phyloP scores from a whole-genome alignment of 2,888 invertebrate species.

The Lacanobia wlatinum region DNA sequence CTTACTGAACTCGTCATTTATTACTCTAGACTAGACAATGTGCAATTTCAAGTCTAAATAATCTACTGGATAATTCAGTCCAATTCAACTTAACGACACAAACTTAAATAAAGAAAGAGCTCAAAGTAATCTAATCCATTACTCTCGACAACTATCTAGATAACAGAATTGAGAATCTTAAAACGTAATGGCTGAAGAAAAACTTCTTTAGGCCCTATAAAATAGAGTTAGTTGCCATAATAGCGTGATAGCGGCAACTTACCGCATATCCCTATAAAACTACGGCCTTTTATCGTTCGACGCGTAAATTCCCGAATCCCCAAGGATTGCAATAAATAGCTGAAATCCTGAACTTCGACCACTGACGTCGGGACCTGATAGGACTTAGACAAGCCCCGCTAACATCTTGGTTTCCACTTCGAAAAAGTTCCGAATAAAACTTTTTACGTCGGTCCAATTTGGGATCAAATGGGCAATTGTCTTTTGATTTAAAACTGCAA shows the following conservation, averaged over 20 bases:
- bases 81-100: slow-evolving; percentile 22
- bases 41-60: slow-evolving; percentile 15
- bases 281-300: slow-evolving; percentile 82
- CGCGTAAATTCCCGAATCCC: slow-evolving; percentile 87
- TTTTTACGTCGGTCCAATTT: slow-evolving; percentile 49
- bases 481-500: slow-evolving; percentile 53
- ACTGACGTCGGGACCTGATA: slow-evolving; percentile 84
- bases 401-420: slow-evolving; percentile 52
- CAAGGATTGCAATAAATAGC: slow-evolving; percentile 88
- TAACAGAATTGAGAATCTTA: slow-evolving; percentile 58
- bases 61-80: slow-evolving; percentile 26
- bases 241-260: slow-evolving; percentile 64
- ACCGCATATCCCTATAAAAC: slow-evolving; percentile 69
- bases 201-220: slow-evolving; percentile 62
- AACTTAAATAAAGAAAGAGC: slow-evolving; percentile 40
- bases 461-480: slow-evolving; percentile 45
- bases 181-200: slow-evolving; percentile 58
- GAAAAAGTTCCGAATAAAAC: slow-evolving; percentile 57
- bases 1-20: neutral
- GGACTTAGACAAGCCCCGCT: slow-evolving; percentile 73
- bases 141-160: slow-evolving; percentile 39
- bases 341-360: slow-evolving; percentile 88
- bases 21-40: slow-evolving; percentile 11
- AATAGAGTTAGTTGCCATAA: slow-evolving; percentile 66
- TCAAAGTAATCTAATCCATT: slow-evolving; percentile 38